These are phyloP conservation scores for Eretmochelys imbricata DNA, from an alignment of 2,113 vertebrate species.

Conservation along the genomic window DNA sequence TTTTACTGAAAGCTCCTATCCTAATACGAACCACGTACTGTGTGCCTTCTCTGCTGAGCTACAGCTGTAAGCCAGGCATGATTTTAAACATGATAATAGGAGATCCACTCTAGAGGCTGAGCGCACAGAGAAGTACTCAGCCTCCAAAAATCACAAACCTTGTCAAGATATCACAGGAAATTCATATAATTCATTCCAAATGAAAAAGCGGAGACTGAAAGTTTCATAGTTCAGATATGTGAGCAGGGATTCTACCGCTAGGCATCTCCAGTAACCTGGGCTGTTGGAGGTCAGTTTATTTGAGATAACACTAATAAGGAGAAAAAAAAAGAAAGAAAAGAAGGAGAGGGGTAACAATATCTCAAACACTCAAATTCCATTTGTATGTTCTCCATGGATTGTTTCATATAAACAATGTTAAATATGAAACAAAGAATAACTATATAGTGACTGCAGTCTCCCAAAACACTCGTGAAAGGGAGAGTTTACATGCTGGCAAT, in stretches of 20 bases:
- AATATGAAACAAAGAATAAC: neutral
- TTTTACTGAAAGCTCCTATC: neutral
- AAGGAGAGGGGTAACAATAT: neutral
- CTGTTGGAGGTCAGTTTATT: neutral
- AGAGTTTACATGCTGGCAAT: neutral
- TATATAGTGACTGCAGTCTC: neutral
- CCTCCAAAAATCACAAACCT: neutral
- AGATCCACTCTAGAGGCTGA: neutral
- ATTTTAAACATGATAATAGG: neutral
- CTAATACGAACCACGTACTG: neutral
- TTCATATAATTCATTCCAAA: neutral
- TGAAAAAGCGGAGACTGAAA: neutral
- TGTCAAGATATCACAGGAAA: neutral
- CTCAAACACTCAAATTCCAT: neutral
- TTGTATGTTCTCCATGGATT: neutral
- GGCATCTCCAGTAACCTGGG: neutral
- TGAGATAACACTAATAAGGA: neutral
- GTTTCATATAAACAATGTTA: neutral
- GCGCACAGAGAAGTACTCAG: neutral
- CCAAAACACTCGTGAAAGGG: neutral
- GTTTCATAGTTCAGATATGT: neutral
- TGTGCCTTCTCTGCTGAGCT: neutral
- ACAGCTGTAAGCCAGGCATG: neutral
- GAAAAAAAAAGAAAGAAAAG: neutral
- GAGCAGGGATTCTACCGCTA: neutral